phyloP scores from a whole-genome alignment of 2,797 vertebrate genomes.

The Apodemus agrarius region DNA sequence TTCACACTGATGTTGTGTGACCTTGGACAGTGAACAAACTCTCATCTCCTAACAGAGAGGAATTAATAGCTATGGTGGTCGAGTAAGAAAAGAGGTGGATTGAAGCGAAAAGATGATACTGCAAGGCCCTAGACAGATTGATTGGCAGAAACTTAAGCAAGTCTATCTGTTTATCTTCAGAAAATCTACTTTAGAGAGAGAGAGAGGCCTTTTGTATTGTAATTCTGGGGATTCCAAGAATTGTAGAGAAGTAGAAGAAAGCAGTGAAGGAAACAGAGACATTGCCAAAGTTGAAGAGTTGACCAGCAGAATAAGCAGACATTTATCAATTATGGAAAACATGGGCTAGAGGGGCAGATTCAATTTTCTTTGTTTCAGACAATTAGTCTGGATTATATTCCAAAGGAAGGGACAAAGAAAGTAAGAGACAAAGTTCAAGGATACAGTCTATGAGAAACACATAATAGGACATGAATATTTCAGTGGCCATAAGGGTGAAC shows the following conservation, averaged over 20 bases:
- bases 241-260: neutral
- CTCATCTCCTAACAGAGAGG: neutral
- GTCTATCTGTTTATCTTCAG: neutral
- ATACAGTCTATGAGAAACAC: neutral
- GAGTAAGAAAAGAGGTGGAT: neutral
- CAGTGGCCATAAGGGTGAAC: neutral
- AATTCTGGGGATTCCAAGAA: neutral
- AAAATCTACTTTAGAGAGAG: neutral
- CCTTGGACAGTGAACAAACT: neutral
- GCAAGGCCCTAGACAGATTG: neutral
- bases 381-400: neutral
- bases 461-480: neutral
- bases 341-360: neutral
- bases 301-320: neutral
- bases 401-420: neutral
- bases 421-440: neutral
- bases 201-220: neutral
- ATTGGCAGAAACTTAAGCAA: slow-evolving; percentile 1
- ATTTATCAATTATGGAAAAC: neutral
- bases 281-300: neutral
- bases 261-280: neutral
- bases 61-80: neutral
- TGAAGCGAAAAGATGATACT: neutral
- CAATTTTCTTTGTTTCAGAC: neutral
- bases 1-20: neutral